Conservation (phyloP, 1,140 invertebrate genomes). For the Harlomillsia oculata region DNA sequence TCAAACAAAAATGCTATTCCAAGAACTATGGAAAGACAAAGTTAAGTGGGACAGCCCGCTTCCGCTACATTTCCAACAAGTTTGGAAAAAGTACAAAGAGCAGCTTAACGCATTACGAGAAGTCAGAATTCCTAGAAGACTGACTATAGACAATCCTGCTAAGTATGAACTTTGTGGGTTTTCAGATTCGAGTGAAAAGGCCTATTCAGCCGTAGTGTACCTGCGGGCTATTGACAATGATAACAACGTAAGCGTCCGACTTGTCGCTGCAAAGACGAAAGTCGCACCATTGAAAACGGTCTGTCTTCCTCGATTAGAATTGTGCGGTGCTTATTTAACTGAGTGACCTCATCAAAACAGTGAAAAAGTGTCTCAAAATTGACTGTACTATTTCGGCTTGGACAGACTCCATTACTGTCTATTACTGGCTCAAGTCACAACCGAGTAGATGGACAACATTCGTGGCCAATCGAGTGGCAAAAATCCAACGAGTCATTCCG, state of each 20-base stretch:
- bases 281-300: conserved; percentile 33
- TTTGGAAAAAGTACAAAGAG: conserved; percentile 20
- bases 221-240: neutral
- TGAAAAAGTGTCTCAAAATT: neutral
- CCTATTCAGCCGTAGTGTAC: neutral
- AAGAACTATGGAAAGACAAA: conserved; percentile 26
- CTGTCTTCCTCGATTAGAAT: conserved; percentile 35
- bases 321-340: conserved; percentile 36
- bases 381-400: conserved; percentile 28
- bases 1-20: conserved; percentile 22
- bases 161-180: neutral
- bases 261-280: conserved; percentile 28
- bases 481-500: conserved; percentile 37
- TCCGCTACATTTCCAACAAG: conserved; percentile 27
- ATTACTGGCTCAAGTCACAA: conserved; percentile 36
- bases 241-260: neutral
- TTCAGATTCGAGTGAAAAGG: neutral
- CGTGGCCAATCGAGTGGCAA: conserved; percentile 40
- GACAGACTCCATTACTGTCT: conserved; percentile 39
- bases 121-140: neutral
- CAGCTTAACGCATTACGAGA: neutral
- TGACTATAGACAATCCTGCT: neutral
- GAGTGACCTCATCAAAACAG: conserved; percentile 18
- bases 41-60: conserved; percentile 22
- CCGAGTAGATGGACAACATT: conserved; percentile 38